phyloP scores from a whole-genome alignment of 2,797 vertebrate genomes.

The Dicrostonyx torquatus region DNA sequence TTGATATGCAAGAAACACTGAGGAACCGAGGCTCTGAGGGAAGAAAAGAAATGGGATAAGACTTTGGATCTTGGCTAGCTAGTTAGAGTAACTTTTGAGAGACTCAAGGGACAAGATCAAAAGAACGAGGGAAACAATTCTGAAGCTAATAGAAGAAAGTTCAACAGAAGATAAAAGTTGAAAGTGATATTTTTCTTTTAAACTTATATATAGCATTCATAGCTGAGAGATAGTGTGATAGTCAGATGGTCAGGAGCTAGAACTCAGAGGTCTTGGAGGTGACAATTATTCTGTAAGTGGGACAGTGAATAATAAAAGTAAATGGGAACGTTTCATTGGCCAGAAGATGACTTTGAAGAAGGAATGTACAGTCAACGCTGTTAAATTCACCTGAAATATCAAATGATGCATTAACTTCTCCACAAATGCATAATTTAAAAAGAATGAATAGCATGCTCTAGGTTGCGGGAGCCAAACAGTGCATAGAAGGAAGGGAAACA shows the following conservation, averaged over 20 bases:
- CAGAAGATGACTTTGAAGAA: background rate
- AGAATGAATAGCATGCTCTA: background rate
- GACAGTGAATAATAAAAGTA: background rate
- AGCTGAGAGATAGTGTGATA: background rate
- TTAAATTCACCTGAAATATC: background rate
- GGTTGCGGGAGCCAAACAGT: background rate
- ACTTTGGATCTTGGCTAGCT: background rate
- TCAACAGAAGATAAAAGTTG: slow-evolving; percentile 26
- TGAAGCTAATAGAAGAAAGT: slow-evolving; percentile 8
- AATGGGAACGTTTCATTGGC: background rate
- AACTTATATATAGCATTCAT: background rate
- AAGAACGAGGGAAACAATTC: background rate
- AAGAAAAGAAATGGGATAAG: background rate
- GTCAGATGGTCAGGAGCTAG: slow-evolving; percentile 8
- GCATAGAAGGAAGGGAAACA: background rate
- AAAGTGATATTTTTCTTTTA: background rate
- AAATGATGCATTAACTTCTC: background rate
- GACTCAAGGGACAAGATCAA: background rate
- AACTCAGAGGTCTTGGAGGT: background rate
- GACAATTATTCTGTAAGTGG: background rate
- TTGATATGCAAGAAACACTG: background rate
- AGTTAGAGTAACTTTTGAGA: background rate
- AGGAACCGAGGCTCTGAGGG: background rate
- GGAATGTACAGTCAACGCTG: background rate
- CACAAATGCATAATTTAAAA: background rate